Evolutionary conservation across 2,797 vertebrate species (phyloP).

Genomic region (Heterohyrax brucei): DNA sequence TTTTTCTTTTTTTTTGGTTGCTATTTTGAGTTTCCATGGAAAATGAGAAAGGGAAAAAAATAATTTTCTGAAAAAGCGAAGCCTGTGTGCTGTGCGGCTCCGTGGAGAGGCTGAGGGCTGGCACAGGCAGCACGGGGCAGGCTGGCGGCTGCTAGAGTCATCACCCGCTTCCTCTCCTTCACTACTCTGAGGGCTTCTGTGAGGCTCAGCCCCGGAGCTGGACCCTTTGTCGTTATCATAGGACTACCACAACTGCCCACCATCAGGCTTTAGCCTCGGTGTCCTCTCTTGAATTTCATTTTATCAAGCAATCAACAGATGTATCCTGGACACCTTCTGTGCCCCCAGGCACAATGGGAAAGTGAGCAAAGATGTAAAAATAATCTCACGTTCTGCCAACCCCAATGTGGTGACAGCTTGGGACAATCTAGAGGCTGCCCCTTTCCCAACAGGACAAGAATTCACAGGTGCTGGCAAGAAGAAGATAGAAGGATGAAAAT

Average conservation of each 20-base stretch:
- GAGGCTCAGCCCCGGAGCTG: not conserved
- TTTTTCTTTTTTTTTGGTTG: conserved; percentile 67
- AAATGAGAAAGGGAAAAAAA: conserved; percentile 85
- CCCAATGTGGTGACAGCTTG: not conserved
- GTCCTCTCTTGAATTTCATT: not conserved
- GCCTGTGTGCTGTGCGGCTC: conserved; percentile 17
- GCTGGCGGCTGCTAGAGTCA: conserved; percentile 56
- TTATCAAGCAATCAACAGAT: not conserved
- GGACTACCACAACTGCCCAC: not conserved
- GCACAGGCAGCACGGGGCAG: conserved; percentile 3
- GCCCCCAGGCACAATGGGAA: not conserved
- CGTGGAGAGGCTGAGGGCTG: conserved; percentile 44
- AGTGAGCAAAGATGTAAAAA: conserved; percentile 35
- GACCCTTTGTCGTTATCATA: fast-evolving
- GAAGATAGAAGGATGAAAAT: not conserved
- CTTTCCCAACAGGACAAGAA: not conserved
- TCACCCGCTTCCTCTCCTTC: not conserved
- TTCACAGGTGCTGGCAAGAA: not conserved
- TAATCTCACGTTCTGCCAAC: not conserved
- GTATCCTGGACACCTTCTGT: not conserved
- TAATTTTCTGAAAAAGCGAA: conserved; percentile 81
- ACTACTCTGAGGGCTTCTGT: not conserved
- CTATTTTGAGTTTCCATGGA: conserved; percentile 88
- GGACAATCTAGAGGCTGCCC: not conserved
- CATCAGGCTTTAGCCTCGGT: not conserved